Evolutionary conservation across 2,797 vertebrate genomes (phyloP).

Genomic region (Nyctalus aviator): DNA sequence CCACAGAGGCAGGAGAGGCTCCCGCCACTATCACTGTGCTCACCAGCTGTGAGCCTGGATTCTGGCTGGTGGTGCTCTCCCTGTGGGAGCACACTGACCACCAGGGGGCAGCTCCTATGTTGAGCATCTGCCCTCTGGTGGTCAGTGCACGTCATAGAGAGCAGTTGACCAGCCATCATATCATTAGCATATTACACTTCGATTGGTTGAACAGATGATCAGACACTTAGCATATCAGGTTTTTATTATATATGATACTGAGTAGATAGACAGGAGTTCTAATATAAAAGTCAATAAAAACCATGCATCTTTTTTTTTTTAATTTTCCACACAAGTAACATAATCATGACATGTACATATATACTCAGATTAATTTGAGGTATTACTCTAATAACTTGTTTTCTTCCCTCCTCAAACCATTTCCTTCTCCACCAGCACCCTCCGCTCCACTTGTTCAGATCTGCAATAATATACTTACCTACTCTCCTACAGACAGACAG

Average conservation of each 20-base stretch:
- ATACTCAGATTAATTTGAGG: not conserved
- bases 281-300: conserved; percentile 30
- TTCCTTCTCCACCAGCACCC: no score
- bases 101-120: no score
- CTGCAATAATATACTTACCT: not conserved
- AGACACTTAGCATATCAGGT: no score
- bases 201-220: no score
- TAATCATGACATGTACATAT: not conserved
- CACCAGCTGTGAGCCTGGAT: no score
- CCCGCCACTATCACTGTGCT: fast-evolving
- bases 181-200: no score
- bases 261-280: not conserved
- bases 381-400: not conserved
- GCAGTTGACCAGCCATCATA: no score
- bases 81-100: no score
- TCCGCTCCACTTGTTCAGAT: not conserved
- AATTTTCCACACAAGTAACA: conserved; percentile 15
- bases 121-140: no score
- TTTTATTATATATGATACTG: not conserved
- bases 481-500: not conserved
- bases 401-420: not conserved
- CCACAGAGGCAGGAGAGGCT: no score
- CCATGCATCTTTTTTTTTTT: not conserved
- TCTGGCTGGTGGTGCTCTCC: no score
- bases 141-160: no score